Evolutionary conservation across 2,888 invertebrate genomes (phyloP).

Genomic region (Molorchus minor): DNA sequence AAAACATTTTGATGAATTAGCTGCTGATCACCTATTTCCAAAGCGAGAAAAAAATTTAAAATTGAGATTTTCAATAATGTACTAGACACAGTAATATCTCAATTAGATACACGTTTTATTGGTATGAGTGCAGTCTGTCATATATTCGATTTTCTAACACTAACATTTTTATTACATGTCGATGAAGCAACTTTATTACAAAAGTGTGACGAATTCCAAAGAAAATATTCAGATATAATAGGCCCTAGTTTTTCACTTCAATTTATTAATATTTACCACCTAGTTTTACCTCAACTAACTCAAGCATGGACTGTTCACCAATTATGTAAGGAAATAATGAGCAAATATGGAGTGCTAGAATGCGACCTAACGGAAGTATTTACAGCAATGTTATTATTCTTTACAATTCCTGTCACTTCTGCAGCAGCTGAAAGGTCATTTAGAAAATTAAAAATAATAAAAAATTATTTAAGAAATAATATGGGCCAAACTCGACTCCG

Average conservation of each 20-base stretch:
- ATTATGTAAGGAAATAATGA: conserved; percentile 17
- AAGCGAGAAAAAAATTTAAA: conserved; percentile 16
- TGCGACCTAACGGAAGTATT: conserved; percentile 15
- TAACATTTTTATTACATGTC: no score
- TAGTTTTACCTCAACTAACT: conserved; percentile 9
- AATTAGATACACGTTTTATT: conserved; percentile 15
- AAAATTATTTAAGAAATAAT: conserved; percentile 29
- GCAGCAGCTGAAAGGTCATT: conserved; percentile 33
- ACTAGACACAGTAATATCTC: conserved; percentile 10
- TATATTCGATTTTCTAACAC: conserved; percentile 18
- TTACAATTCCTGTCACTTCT: conserved; percentile 30
- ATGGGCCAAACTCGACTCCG: conserved; percentile 45
- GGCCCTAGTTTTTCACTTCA: conserved; percentile 10
- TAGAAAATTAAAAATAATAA: conserved; percentile 25
- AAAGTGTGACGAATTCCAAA: conserved; percentile 20
- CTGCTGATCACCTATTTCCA: conserved; percentile 15
- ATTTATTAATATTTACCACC: conserved; percentile 14
- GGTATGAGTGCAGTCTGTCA: conserved; percentile 14
- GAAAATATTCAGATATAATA: no score
- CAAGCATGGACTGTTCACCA: conserved; percentile 10
- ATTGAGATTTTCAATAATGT: conserved; percentile 14
- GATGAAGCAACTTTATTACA: conserved; percentile 9
- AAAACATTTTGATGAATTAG: conserved; percentile 24
- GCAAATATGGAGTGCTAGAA: conserved; percentile 12
- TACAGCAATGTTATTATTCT: conserved; percentile 18